Evolutionary conservation across 2,888 invertebrate species (phyloP), one percentile per base, ranked within the genome.

Genomic region (Caenorhabditis zanzibari): DNA sequence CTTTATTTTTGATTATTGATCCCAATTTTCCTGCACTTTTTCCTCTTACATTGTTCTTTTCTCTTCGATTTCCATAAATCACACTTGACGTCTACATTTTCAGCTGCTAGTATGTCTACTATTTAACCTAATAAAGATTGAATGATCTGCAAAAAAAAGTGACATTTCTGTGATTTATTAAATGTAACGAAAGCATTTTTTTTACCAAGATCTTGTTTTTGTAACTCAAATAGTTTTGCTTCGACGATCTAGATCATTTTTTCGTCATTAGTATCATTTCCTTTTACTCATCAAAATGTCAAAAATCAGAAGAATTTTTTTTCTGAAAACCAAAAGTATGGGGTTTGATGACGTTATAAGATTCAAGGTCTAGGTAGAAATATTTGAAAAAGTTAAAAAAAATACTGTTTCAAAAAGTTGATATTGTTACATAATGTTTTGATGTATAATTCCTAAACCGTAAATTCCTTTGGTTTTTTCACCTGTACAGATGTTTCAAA

Each of bases 21-120:
- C n/a, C n/a, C n/a, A n/a, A n/a, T n/a, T n/a, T n/a, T 32, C 54
- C 14, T 54, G 19, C n/a, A 47, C 47, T 47, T 47, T 19, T n/a
- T 12, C 10, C 10, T 47, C 5, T 19, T 6, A 19, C 5, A 24
- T 1, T 41, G 44, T 26, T 44, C 1, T 28, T 14, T 63, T 63
- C 28, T 63, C 44, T 63, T 63, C 63, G 41, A 63, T 47, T 63
- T 63, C 44, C 63, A 63, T 63, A 44, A 63, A 63, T 63, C 63
- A 63, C 19, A 63, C n/a, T 19, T 41, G 63, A n/a, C 24, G 56
- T 32, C 56, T 38, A 35, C n/a, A 41, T 26, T 12, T 54, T 14
- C 63, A 63, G n/a, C 63, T 63, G 63, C 63, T 22, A 44, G 24
- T 63, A 32, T 38, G 38, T 38, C 38, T 38, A 38, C 38, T 12